Percentiles rank a stretch among this genome's conserved stretches.
Conservation (phyloP, 2,888 invertebrate species). For the Sarcophaga carnaria region DNA sequence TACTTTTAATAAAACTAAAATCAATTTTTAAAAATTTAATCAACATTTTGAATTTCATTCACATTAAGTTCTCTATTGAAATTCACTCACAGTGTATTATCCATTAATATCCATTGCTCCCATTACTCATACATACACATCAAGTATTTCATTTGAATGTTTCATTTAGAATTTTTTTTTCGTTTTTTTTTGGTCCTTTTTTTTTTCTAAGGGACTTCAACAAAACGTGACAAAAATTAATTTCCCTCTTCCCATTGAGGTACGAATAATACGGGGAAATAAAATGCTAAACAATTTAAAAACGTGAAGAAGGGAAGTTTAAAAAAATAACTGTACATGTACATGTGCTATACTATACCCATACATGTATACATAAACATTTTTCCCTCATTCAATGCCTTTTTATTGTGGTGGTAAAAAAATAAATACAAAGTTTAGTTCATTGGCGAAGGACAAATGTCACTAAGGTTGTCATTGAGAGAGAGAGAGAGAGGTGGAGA, state of each 20-base stretch:
- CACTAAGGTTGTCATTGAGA: background rate
- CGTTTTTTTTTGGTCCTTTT: background rate
- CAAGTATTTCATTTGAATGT: background rate
- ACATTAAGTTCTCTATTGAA: background rate
- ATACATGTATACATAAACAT: background rate
- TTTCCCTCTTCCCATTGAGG: slow-evolving; percentile 1
- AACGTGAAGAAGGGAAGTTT: slow-evolving; percentile 28
- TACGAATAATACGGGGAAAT: slow-evolving; percentile 3
- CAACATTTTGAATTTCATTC: too few species aligned
- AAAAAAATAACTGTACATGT: background rate
- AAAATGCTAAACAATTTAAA: slow-evolving; percentile 24
- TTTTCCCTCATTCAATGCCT: background rate
- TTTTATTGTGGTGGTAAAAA: background rate
- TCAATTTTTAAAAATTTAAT: too few species aligned
- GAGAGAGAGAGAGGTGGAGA: background rate
- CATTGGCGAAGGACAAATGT: slow-evolving; percentile 40
- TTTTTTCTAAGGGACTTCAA: slow-evolving; percentile 40
- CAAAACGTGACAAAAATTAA: slow-evolving; percentile 63
- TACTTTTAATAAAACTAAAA: too few species aligned
- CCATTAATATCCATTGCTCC: background rate
- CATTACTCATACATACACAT: background rate
- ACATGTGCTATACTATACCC: too few species aligned
- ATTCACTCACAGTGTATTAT: background rate
- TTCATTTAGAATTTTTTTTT: slow-evolving; percentile 15
- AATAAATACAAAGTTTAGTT: slow-evolving; percentile 43